Base-by-base conservation (phyloP, 2,113 vertebrate genomes). In the Mobula birostris region DNA sequence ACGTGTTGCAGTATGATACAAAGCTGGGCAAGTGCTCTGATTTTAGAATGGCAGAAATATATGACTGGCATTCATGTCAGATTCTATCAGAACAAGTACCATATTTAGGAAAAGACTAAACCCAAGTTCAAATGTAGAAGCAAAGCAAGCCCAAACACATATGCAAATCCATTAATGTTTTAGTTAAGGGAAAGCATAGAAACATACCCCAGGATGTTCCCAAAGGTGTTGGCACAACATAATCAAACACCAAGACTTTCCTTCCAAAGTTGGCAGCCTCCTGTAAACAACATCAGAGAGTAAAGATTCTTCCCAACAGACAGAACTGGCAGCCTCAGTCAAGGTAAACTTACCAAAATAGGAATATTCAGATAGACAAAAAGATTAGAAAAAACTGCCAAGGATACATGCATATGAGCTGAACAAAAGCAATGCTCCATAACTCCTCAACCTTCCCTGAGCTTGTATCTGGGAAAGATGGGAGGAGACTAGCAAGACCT, bases 191-290 rank as follows among this genome's bases (percentile, higher is more conserved):
- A 14, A 82, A 66, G 40, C 78, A 72, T 8, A 21, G 58, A 94
- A 83, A 76, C 87, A 72, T 96, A 99, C 99, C 99, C 99, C 99
- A 99, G 14, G 97, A 95, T 5, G 98, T 97, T 95, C 98, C 99
- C 3, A 96, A 96, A n/a, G 98, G 99, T 0, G 99, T 98, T 0
- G 99, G 98, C 29, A 98, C 97, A 94, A 99, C 99, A 7, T 97
- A 99, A 96, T 99, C 99, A 76, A 99, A 95, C 0, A 99, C 98
- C 98, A 99, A 97, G 27, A 98, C 98, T 94, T 98, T 99, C 96
- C 98, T 99, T 21, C 98, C 98, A 94, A 99, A 95, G 0, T 40
- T 0, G 68, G 98, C 97, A n/a, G 99, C 98, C 97, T 99, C 98
- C 99, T 99, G 63, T 94, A 93, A 94, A 72, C 72, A 94, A 56